Evolutionary conservation across 2,113 vertebrate genomes (phyloP).

Genomic region (Poicephalus gulielmi): DNA sequence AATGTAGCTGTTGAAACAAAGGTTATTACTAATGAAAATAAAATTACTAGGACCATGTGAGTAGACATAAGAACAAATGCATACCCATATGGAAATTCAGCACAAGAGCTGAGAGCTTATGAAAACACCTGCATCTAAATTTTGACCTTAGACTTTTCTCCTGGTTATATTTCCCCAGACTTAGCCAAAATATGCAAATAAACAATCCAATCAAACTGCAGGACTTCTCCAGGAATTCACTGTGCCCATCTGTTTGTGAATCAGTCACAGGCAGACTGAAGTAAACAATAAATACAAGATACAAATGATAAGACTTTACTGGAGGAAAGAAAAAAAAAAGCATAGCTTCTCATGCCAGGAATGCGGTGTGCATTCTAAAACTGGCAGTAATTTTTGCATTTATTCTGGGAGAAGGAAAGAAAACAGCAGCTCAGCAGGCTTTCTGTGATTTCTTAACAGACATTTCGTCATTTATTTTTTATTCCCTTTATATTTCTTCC

Average conservation of each 20-base stretch:
- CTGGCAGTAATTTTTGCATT: neutral
- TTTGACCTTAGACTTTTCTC: constrained; percentile 55
- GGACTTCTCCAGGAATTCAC: constrained; percentile 55
- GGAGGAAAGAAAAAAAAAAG: neutral
- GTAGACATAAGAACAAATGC: constrained; percentile 17
- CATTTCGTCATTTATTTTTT: constrained; percentile 1
- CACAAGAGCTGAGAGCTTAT: constrained; percentile 8
- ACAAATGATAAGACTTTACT: constrained; percentile 36
- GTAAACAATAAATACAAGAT: constrained; percentile 56
- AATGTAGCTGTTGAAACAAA: constrained; percentile 12
- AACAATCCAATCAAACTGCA: constrained; percentile 53
- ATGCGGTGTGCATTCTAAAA: neutral
- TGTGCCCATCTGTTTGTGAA: constrained; percentile 65
- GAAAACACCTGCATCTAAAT: constrained; percentile 61
- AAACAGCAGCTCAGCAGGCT: neutral
- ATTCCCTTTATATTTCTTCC: neutral
- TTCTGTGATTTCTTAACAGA: neutral
- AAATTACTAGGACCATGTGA: neutral
- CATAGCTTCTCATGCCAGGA: neutral
- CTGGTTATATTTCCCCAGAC: constrained; percentile 48
- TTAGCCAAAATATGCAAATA: constrained; percentile 58
- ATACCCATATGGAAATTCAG: constrained; percentile 37
- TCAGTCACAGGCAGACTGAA: constrained; percentile 33
- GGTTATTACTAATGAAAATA: constrained; percentile 22
- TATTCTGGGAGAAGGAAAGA: neutral